Evolutionary conservation across 2,113 vertebrate species (phyloP).

Genomic region (Otis tarda): DNA sequence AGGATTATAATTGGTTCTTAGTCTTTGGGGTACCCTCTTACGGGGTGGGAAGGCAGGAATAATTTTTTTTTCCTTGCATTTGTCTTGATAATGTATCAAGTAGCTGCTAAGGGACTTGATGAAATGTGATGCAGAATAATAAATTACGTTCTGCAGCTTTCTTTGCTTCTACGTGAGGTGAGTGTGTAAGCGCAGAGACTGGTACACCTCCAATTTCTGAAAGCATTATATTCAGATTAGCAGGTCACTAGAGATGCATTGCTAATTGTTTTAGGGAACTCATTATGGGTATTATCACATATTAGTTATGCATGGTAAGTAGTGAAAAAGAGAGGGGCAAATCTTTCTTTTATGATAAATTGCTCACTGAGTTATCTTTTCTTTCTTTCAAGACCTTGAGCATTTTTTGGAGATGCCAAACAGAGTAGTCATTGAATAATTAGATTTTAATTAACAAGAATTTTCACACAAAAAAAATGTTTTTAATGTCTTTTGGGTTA

Average conservation of each 20-base stretch:
- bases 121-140: conserved; percentile 76
- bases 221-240: conserved; percentile 24
- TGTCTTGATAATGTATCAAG: conserved; percentile 76
- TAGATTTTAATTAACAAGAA: conserved; percentile 42
- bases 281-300: conserved; percentile 32
- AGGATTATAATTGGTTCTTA: conserved; percentile 31
- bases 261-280: conserved; percentile 39
- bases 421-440: conserved; percentile 25
- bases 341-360: conserved; percentile 47
- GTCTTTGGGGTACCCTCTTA: conserved; percentile 45
- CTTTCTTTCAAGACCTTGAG: conserved; percentile 42
- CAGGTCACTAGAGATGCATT: not conserved
- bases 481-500: conserved; percentile 3
- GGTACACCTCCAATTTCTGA: not conserved
- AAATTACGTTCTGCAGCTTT: conserved; percentile 68
- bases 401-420: not conserved
- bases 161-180: conserved; percentile 55
- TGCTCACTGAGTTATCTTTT: conserved; percentile 44
- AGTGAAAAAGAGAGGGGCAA: not conserved
- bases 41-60: not conserved
- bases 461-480: not conserved
- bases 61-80: conserved; percentile 53
- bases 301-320: conserved; percentile 22
- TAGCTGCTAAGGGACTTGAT: conserved; percentile 63
- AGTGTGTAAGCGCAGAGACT: not conserved